A percentile compares a stretch with the other conserved stretches of the same genome.
Conservation (phyloP, 2,888 invertebrate genomes). For the Microdon myrmicae region DNA sequence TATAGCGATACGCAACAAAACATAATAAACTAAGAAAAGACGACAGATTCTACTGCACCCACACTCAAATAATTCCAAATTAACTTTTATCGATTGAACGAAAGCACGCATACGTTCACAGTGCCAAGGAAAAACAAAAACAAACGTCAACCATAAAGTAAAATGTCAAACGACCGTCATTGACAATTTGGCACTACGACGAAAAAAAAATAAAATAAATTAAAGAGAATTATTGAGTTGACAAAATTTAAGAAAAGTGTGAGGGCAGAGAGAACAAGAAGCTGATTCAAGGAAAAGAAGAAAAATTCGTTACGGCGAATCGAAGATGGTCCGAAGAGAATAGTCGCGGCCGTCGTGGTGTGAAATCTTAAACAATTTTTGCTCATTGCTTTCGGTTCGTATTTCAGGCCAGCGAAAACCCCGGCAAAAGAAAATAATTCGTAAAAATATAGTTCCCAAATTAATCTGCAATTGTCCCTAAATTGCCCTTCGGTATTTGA, state of each 20-base stretch:
- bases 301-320: too few species aligned
- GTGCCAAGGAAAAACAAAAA: conserved; percentile 43
- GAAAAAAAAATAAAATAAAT: conserved; percentile 1
- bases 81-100: conserved; percentile 49
- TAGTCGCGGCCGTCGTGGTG: conserved; percentile 1
- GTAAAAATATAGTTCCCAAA: too few species aligned
- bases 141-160: conserved; percentile 43
- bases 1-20: too few species aligned
- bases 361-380: conserved; percentile 26
- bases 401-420: too few species aligned
- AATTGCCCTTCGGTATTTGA: too few species aligned
- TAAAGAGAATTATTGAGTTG: neutral
- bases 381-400: too few species aligned
- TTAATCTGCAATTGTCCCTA: too few species aligned
- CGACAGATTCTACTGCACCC: conserved; percentile 19
- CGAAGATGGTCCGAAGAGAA: neutral
- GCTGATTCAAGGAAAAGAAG: conserved; percentile 1
- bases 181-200: conserved; percentile 8
- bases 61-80: conserved; percentile 35
- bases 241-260: conserved; percentile 20
- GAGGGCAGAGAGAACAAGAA: conserved; percentile 7
- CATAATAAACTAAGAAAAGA: conserved; percentile 5
- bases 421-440: too few species aligned
- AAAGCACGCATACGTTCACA: conserved; percentile 1
- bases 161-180: conserved; percentile 48